These are phyloP conservation scores for Melipona bicolor DNA, from an alignment of 2,888 invertebrate genomes.

Conservation along the genomic window DNA sequence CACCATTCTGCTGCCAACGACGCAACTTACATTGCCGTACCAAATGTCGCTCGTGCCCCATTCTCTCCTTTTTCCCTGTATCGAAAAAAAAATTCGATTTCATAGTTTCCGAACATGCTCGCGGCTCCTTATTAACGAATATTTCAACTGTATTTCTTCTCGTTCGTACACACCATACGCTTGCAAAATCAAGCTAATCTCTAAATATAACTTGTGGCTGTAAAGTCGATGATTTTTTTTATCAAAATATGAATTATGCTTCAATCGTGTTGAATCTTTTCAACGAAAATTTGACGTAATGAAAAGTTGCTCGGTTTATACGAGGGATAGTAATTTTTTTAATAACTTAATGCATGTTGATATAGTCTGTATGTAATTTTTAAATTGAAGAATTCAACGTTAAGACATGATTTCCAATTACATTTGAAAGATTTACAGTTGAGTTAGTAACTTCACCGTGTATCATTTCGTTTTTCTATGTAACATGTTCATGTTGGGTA, in stretches of 20 bases:
- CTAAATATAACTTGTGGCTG: not conserved
- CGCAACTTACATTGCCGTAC: constrained; percentile 37
- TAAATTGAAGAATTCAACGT: not conserved
- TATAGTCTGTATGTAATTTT: not conserved
- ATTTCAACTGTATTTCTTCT: not conserved
- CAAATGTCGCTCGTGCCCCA: not conserved
- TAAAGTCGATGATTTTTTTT: not conserved
- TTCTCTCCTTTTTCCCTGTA: not conserved
- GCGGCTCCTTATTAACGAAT: too few species aligned
- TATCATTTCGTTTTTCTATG: not conserved
- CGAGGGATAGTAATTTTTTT: not conserved
- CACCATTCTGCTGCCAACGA: constrained; percentile 8
- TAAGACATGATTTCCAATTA: not conserved
- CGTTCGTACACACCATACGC: not conserved
- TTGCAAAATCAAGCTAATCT: not conserved
- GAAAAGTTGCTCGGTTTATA: not conserved
- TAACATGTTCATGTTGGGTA: not conserved
- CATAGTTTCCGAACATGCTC: too few species aligned
- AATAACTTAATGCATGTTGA: not conserved
- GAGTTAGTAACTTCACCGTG: not conserved
- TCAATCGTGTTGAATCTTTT: not conserved
- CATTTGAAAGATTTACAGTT: not conserved
- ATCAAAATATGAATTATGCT: not conserved
- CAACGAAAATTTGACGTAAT: too few species aligned
- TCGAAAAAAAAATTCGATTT: not conserved